These are phyloP conservation scores for Carapus acus DNA, from an alignment of 2,797 vertebrate genomes.

Conservation along the genomic window DNA sequence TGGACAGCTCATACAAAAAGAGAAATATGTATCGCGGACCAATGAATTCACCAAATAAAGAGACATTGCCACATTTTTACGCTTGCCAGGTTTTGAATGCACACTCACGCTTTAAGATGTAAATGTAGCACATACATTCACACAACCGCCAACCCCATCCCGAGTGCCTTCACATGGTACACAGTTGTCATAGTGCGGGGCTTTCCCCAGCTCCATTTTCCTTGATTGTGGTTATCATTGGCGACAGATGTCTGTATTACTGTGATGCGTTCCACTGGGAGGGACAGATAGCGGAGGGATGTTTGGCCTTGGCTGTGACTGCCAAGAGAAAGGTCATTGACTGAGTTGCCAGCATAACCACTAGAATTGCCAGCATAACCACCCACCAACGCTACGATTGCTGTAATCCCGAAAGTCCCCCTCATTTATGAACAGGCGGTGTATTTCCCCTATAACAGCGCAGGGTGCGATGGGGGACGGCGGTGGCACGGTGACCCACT, in stretches of 20 bases:
- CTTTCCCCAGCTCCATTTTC: conserved; percentile 44
- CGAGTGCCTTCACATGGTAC: conserved; percentile 14
- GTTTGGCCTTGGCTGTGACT: conserved; percentile 56
- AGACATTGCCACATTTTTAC: conserved; percentile 30
- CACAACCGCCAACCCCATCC: neutral
- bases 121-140: conserved; percentile 30
- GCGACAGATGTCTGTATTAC: conserved; percentile 53
- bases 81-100: conserved; percentile 21
- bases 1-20: conserved; percentile 56
- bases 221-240: conserved; percentile 49
- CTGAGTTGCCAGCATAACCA: conserved; percentile 27
- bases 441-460: neutral
- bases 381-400: too few species aligned
- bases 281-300: conserved; percentile 53
- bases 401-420: conserved; percentile 22
- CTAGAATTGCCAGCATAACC: conserved; percentile 42
- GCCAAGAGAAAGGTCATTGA: conserved; percentile 51
- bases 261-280: conserved; percentile 58
- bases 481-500: neutral
- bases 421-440: conserved; percentile 19
- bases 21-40: conserved; percentile 45
- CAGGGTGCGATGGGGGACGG: conserved; percentile 29
- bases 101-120: conserved; percentile 39
- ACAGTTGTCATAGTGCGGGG: conserved; percentile 40
- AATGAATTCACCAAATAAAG: conserved; percentile 21